Percentiles rank a stretch among this genome's conserved stretches.
phyloP scores from a whole-genome alignment of 2,113 vertebrate genomes.

The Romanogobio albipinnatus region DNA sequence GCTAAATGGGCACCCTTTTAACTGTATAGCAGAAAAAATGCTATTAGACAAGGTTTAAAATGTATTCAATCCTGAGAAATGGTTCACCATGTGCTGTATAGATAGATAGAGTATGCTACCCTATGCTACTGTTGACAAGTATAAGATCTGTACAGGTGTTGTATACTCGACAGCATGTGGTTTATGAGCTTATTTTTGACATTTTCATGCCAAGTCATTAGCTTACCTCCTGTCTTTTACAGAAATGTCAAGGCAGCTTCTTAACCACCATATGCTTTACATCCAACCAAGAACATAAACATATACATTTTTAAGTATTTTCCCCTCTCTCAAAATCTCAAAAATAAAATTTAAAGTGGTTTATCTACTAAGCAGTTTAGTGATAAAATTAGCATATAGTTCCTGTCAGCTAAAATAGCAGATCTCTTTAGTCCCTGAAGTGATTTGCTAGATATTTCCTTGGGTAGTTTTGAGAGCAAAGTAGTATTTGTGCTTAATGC shows the following conservation, averaged over 20 bases:
- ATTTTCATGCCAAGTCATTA: constrained; percentile 36
- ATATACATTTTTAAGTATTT: constrained; percentile 1
- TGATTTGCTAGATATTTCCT: constrained; percentile 24
- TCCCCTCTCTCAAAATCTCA: background rate
- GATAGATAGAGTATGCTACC: background rate
- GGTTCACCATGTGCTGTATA: background rate
- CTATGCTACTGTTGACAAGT: constrained; percentile 10
- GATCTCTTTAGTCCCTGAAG: background rate
- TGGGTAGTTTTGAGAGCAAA: constrained; percentile 30
- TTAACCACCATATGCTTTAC: constrained; percentile 5
- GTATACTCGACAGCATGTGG: background rate
- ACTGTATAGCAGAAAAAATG: background rate
- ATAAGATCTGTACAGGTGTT: constrained; percentile 13
- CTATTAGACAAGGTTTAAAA: background rate
- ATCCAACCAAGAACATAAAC: constrained; percentile 2
- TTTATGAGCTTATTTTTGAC: constrained; percentile 15
- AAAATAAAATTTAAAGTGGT: background rate
- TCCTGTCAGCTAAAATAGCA: constrained; percentile 29
- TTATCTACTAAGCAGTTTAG: constrained; percentile 34
- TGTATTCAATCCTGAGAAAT: background rate
- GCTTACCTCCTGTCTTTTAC: background rate
- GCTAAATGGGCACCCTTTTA: background rate
- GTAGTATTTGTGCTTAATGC: constrained; percentile 18
- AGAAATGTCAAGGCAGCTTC: constrained; percentile 18
- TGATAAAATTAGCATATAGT: constrained; percentile 25